These are phyloP conservation scores for Acholoe squamosa DNA, from an alignment of 2,888 invertebrate species.

Conservation along the genomic window DNA sequence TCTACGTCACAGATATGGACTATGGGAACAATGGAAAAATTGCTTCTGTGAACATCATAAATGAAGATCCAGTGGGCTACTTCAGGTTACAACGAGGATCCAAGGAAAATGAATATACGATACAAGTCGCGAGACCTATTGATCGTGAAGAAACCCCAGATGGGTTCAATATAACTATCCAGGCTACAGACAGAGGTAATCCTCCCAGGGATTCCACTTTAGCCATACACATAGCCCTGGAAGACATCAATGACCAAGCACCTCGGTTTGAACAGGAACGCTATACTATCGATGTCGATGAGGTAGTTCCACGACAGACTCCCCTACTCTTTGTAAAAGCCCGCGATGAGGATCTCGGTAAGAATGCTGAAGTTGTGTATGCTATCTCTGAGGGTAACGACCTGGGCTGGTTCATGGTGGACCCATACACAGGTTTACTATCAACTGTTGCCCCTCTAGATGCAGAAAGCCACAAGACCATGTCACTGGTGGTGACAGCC, in stretches of 20 bases:
- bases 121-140: slow-evolving; percentile 90
- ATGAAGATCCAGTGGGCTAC: slow-evolving; percentile 94
- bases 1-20: slow-evolving; percentile 92
- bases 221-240: slow-evolving; percentile 90
- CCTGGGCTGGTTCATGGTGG: slow-evolving; percentile 93
- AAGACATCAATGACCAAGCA: slow-evolving; percentile 92
- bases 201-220: slow-evolving; percentile 73
- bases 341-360: slow-evolving; percentile 92
- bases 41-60: slow-evolving; percentile 86
- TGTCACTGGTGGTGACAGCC: slow-evolving; percentile 76
- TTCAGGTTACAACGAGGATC: slow-evolving; percentile 87
- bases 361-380: slow-evolving; percentile 92
- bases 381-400: slow-evolving; percentile 92
- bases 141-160: slow-evolving; percentile 91
- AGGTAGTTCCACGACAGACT: slow-evolving; percentile 94
- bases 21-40: slow-evolving; percentile 93
- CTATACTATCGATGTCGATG: slow-evolving; percentile 93
- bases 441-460: slow-evolving; percentile 92
- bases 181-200: slow-evolving; percentile 91
- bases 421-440: slow-evolving; percentile 94
- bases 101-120: slow-evolving; percentile 84
- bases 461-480: slow-evolving; percentile 91
- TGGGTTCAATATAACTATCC: slow-evolving; percentile 93
- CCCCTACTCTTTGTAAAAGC: slow-evolving; percentile 94
- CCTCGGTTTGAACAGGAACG: slow-evolving; percentile 89